Conservation (phyloP, 2,113 vertebrate genomes). For the Gymnarchus niloticus region DNA sequence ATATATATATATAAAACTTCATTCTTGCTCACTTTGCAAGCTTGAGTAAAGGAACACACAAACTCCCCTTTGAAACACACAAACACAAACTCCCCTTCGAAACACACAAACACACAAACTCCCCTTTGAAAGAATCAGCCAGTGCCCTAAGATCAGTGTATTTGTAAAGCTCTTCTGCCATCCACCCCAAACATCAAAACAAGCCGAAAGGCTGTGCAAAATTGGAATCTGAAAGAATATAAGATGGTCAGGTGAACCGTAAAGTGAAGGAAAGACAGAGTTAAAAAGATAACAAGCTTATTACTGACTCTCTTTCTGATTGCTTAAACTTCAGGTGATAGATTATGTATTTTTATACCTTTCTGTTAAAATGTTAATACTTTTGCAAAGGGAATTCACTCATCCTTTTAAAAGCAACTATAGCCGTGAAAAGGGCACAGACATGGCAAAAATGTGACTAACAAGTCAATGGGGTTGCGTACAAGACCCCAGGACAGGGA, state of each 20-base stretch:
- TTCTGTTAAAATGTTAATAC: background rate
- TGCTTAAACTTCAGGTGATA: background rate
- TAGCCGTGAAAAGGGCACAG: background rate
- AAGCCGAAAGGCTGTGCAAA: background rate
- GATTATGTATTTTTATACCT: background rate
- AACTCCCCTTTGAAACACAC: too few species aligned
- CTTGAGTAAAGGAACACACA: background rate
- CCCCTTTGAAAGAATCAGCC: too few species aligned
- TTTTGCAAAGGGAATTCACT: background rate
- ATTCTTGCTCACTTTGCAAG: background rate
- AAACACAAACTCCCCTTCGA: background rate
- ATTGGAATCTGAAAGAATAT: background rate
- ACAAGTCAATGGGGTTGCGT: conserved; percentile 38
- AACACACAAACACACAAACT: background rate
- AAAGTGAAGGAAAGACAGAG: background rate
- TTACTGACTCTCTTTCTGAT: background rate
- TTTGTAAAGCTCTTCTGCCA: background rate
- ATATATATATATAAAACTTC: background rate
- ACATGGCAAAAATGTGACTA: background rate
- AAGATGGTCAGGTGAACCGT: background rate
- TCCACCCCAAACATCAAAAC: background rate
- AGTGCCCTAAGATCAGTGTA: background rate
- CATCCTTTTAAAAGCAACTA: background rate
- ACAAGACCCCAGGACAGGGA: conserved; percentile 19
- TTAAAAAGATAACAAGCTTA: background rate